A percentile compares a stretch with the other conserved stretches of the same genome.
Conservation (phyloP, 2,888 invertebrate genomes). For the Sinohyriopsis cumingii region DNA sequence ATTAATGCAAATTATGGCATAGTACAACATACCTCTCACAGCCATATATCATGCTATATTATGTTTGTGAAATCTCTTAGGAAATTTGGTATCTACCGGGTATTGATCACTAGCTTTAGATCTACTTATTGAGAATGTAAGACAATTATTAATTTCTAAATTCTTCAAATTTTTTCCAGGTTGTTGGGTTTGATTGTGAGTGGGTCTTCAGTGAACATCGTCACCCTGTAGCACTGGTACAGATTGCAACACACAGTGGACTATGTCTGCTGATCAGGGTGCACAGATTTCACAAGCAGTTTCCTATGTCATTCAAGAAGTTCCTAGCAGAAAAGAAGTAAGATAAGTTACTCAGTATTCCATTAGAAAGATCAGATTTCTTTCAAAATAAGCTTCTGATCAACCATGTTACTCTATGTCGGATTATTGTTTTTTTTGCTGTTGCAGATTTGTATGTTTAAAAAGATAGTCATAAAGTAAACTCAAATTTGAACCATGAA, state of each 20-base stretch:
- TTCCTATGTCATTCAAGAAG: constrained; percentile 78
- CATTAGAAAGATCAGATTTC: constrained; percentile 2
- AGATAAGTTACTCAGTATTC: constrained; percentile 55
- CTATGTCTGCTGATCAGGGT: constrained; percentile 82
- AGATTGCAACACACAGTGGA: constrained; percentile 82
- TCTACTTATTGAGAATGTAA: neutral
- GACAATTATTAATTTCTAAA: neutral
- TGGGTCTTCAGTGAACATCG: constrained; percentile 80
- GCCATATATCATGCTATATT: no score
- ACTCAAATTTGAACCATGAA: no score
- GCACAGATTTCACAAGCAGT: constrained; percentile 75
- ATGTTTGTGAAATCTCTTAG: no score
- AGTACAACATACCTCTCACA: no score
- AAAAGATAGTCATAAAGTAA: no score
- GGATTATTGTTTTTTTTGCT: no score
- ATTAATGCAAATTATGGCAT: no score
- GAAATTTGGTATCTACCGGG: neutral
- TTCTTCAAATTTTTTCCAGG: constrained; percentile 52
- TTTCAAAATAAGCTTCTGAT: neutral
- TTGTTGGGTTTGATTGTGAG: constrained; percentile 87
- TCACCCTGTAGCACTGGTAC: constrained; percentile 81
- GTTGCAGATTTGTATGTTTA: no score
- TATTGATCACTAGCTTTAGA: neutral
- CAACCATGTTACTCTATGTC: neutral
- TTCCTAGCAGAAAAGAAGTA: constrained; percentile 64